phyloP scores from a whole-genome alignment of 1,140 invertebrate species.

The Babylonia areolata region DNA sequence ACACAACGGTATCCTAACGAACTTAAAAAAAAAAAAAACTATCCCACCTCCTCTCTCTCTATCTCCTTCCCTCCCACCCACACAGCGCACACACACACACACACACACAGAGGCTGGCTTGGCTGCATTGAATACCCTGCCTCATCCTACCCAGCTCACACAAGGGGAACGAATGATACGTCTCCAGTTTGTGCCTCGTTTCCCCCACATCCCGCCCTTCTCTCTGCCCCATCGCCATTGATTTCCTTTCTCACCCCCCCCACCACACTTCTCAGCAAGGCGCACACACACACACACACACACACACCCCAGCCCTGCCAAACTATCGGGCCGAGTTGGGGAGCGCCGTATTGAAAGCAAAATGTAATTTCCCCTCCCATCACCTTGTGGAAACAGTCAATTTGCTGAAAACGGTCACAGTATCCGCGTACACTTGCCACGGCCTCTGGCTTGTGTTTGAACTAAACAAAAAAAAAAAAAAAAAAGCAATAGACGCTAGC shows the following conservation, averaged over 20 bases:
- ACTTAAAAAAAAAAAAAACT: too few species aligned
- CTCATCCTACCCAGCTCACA: too few species aligned
- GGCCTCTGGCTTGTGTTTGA: background rate
- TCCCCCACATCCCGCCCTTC: slow-evolving; percentile 20
- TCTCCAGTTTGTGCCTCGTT: slow-evolving; percentile 27
- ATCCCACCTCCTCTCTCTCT: too few species aligned
- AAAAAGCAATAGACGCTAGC: slow-evolving; percentile 25
- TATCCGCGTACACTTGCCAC: background rate
- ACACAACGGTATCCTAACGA: background rate
- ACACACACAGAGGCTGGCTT: too few species aligned
- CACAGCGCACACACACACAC: too few species aligned
- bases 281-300: too few species aligned
- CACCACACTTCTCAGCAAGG: background rate
- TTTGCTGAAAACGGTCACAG: slow-evolving; percentile 33
- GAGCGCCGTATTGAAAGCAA: slow-evolving; percentile 28
- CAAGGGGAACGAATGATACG: background rate
- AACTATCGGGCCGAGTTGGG: background rate
- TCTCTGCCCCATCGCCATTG: background rate
- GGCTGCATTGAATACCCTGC: too few species aligned
- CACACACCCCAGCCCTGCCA: background rate
- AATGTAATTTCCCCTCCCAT: slow-evolving; percentile 38
- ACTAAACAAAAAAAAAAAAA: slow-evolving; percentile 32
- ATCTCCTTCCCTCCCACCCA: too few species aligned
- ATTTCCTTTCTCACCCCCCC: slow-evolving; percentile 18
- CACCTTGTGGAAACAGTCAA: slow-evolving; percentile 34